Evolutionary conservation across 2,113 vertebrate genomes (phyloP).

Genomic region (Oreamnos americanus): DNA sequence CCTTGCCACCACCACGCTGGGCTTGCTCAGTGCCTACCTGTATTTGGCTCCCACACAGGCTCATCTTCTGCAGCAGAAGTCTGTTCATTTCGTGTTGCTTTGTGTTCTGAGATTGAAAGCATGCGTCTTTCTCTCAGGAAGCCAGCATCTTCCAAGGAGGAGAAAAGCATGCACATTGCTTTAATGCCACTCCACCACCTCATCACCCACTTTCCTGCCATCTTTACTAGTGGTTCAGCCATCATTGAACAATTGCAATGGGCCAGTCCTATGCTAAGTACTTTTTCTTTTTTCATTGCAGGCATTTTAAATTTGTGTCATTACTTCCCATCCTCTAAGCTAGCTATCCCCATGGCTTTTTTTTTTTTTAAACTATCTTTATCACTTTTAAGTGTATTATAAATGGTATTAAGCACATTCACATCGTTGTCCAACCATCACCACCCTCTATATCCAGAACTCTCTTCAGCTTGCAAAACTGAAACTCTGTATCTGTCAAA

Average conservation of each 20-base stretch:
- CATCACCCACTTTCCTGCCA: background rate
- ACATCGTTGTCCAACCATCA: background rate
- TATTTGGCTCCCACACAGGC: constrained; percentile 52
- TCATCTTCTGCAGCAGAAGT: constrained; percentile 65
- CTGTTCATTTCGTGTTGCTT: constrained; percentile 42
- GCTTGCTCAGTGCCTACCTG: constrained; percentile 61
- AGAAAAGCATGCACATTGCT: rapidly evolving
- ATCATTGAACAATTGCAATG: background rate
- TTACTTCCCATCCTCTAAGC: background rate
- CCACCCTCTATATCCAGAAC: background rate
- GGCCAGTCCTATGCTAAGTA: background rate
- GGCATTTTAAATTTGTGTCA: background rate
- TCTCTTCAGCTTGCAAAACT: background rate
- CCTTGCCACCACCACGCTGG: constrained; percentile 63
- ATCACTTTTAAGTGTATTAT: background rate
- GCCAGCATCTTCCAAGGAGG: background rate
- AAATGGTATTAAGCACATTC: background rate
- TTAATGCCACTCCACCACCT: background rate
- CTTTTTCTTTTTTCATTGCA: background rate
- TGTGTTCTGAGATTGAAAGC: constrained; percentile 61
- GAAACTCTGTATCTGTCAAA: background rate
- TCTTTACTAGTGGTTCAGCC: background rate
- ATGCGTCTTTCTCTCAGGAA: constrained; percentile 45
- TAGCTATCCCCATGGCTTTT: background rate
- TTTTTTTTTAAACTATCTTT: no score